Percentiles rank a stretch among this genome's conserved stretches.
Conservation (phyloP, 2,113 vertebrate species). For the Brachypteracias leptosomus region DNA sequence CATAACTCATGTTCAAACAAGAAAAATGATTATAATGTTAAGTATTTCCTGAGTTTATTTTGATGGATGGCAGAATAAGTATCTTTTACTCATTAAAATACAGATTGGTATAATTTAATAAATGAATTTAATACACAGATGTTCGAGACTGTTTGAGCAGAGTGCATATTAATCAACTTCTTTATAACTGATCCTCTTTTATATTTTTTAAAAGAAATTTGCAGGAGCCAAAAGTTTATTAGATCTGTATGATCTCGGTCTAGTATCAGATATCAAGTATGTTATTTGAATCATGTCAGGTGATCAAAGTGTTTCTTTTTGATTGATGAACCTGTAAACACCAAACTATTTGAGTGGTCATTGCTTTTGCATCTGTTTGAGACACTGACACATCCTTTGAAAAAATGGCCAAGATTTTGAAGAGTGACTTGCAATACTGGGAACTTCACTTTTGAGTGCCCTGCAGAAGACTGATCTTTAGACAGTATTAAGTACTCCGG, state of each 20-base stretch:
- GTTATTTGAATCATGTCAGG: slow-evolving; percentile 63
- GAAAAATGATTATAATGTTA: slow-evolving; percentile 88
- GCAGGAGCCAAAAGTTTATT: slow-evolving; percentile 84
- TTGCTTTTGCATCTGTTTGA: slow-evolving; percentile 55
- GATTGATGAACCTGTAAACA: slow-evolving; percentile 78
- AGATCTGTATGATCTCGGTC: slow-evolving; percentile 77
- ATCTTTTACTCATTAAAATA: slow-evolving; percentile 88
- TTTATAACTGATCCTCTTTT: slow-evolving; percentile 80
- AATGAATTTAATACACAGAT: slow-evolving; percentile 88
- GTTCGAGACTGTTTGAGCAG: slow-evolving; percentile 81
- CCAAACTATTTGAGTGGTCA: slow-evolving; percentile 43
- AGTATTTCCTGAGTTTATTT: slow-evolving; percentile 91
- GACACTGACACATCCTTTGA: slow-evolving; percentile 46
- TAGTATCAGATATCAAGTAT: slow-evolving; percentile 70
- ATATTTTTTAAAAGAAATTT: slow-evolving; percentile 78
- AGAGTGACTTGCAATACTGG: slow-evolving; percentile 1
- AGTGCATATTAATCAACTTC: slow-evolving; percentile 85
- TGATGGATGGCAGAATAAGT: slow-evolving; percentile 88
- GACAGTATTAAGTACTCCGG: not conserved
- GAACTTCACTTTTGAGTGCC: not conserved
- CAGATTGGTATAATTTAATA: slow-evolving; percentile 90
- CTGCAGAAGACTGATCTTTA: slow-evolving; percentile 18
- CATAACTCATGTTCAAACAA: slow-evolving; percentile 83
- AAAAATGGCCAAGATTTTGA: slow-evolving; percentile 54
- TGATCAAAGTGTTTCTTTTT: slow-evolving; percentile 71